Percentiles rank a stretch among this genome's conserved stretches.
These are phyloP conservation scores for Ambastaia sidthimunki DNA, from an alignment of 2,797 vertebrate species.

Conservation along the genomic window DNA sequence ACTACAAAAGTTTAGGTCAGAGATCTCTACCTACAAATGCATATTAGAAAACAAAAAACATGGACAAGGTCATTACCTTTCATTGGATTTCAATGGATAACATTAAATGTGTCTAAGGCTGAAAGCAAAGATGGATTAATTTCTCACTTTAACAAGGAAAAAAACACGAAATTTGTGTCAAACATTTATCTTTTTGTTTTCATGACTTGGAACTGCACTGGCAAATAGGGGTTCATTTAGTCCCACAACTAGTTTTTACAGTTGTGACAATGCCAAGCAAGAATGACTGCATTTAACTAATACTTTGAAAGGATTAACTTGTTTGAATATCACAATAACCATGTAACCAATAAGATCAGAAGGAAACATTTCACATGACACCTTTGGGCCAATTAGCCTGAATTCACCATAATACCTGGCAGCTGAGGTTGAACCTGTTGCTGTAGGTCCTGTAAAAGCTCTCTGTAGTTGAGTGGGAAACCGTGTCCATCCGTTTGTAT, in stretches of 20 bases:
- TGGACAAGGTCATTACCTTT: too few relatives aligned
- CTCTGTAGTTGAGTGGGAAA: neutral
- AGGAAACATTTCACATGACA: neutral
- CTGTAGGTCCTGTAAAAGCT: conserved; percentile 5
- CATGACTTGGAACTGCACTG: too few relatives aligned
- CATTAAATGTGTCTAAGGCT: too few relatives aligned
- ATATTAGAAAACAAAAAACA: too few relatives aligned
- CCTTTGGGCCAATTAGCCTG: neutral
- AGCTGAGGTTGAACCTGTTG: conserved; percentile 51
- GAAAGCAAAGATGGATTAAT: neutral
- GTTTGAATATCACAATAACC: neutral
- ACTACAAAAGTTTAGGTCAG: too few relatives aligned
- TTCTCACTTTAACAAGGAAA: too few relatives aligned
- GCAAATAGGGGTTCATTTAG: too few relatives aligned
- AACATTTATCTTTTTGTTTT: too few relatives aligned
- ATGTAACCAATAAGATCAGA: too few relatives aligned
- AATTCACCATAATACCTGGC: conserved; percentile 16
- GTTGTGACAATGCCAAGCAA: neutral
- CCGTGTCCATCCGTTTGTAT: conserved; percentile 73
- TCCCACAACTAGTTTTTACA: neutral
- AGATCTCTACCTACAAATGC: too few relatives aligned
- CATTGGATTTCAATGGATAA: neutral
- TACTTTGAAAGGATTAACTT: neutral
- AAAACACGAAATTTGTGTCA: too few relatives aligned
- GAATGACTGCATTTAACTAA: neutral